Percentiles rank a stretch among this genome's conserved stretches.
phyloP scores from a whole-genome alignment of 1,140 invertebrate species.

The Goniozus legneri region DNA sequence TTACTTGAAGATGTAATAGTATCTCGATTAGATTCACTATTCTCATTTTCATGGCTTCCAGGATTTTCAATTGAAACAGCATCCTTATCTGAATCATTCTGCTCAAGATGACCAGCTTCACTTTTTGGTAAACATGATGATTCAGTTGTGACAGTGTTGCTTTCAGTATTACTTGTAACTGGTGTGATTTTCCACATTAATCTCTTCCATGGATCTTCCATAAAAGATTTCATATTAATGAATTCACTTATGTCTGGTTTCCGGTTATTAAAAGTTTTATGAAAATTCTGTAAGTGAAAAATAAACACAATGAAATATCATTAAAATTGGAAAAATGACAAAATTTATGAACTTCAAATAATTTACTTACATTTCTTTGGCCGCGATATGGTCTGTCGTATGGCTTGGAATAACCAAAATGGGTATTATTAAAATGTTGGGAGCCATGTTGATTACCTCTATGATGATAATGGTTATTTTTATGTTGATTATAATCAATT shows the following conservation, averaged over 20 bases:
- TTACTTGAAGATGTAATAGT: neutral
- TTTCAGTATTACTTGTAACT: too few species aligned
- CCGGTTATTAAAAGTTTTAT: conserved; percentile 8
- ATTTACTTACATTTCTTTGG: neutral
- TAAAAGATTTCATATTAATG: conserved; percentile 27
- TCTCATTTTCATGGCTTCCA: conserved; percentile 5
- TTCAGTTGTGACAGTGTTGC: too few species aligned
- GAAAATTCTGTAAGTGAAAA: conserved; percentile 17
- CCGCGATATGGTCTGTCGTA: conserved; percentile 10
- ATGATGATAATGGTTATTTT: neutral
- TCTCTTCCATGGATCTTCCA: conserved; percentile 38
- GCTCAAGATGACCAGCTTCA: neutral
- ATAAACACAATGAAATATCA: neutral
- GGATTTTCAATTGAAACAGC: neutral
- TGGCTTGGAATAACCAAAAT: neutral
- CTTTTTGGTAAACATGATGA: neutral
- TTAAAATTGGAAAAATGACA: too few species aligned
- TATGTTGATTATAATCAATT: neutral
- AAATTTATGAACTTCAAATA: neutral
- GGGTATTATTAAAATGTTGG: neutral
- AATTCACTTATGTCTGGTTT: conserved; percentile 23
- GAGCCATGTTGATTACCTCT: neutral
- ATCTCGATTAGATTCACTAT: neutral
- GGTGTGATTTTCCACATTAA: too few species aligned
- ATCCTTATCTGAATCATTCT: neutral